Conservation (phyloP, 1,140 invertebrate species). For the Augochlora pura region DNA sequence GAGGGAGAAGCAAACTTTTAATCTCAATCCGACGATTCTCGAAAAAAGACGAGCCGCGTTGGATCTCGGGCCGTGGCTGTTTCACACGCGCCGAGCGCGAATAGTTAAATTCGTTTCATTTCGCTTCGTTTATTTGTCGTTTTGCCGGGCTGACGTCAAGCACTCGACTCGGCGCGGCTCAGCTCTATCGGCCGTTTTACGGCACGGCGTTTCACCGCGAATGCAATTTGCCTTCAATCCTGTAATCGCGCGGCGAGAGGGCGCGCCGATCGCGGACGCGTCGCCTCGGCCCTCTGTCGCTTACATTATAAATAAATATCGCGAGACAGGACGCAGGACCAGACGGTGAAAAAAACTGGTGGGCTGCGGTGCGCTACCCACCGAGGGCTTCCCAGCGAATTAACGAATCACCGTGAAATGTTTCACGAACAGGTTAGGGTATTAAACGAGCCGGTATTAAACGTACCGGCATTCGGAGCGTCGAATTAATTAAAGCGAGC, state of each 20-base stretch:
- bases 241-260: not conserved
- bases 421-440: not conserved
- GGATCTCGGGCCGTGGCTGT: not conserved
- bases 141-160: constrained; percentile 28
- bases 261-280: no score
- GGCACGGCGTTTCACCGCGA: constrained; percentile 44
- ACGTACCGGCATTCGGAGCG: no score
- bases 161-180: not conserved
- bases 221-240: constrained; percentile 45
- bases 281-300: not conserved
- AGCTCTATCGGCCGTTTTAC: constrained; percentile 22
- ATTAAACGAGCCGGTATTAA: not conserved
- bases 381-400: not conserved
- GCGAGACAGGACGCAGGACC: not conserved
- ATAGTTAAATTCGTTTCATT: constrained; percentile 53
- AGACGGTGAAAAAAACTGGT: not conserved
- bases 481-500: constrained; percentile 60
- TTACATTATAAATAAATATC: constrained; percentile 12
- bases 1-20: constrained; percentile 26
- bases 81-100: constrained; percentile 14
- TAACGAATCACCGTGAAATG: not conserved
- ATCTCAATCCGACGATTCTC: constrained; percentile 20
- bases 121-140: constrained; percentile 53
- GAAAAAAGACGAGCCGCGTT: constrained; percentile 27
- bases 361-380: not conserved